phyloP scores from a whole-genome alignment of 2,113 vertebrate genomes.

The Hemiscyllium ocellatum region DNA sequence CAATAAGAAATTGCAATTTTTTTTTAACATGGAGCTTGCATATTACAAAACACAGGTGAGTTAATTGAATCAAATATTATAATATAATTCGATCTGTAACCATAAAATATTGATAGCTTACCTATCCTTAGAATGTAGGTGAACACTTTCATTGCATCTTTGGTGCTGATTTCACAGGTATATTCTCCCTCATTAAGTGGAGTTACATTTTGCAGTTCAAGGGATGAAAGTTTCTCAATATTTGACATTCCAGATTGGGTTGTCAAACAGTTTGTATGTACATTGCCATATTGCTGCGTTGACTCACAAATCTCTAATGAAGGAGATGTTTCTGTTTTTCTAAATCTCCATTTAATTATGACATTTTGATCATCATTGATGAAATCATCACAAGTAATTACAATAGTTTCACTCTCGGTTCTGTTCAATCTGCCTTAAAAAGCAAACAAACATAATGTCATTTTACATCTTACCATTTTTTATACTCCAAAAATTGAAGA shows the following conservation, averaged over 20 bases:
- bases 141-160: background rate
- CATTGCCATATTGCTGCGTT: background rate
- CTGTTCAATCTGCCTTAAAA: background rate
- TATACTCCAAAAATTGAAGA: background rate
- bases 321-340: background rate
- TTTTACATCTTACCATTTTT: background rate
- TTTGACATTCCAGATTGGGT: background rate
- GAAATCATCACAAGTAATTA: background rate
- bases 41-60: background rate
- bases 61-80: background rate
- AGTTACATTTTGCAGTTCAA: background rate
- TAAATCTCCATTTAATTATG: background rate
- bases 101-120: background rate
- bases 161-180: background rate
- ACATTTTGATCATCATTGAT: background rate
- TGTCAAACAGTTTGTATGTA: background rate
- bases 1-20: background rate
- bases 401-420: background rate
- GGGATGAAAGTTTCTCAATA: background rate
- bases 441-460: background rate
- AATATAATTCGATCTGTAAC: background rate
- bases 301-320: background rate
- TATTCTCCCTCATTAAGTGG: background rate
- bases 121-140: constrained; percentile 3
- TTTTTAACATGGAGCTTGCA: too few species aligned